Evolutionary conservation across 2,888 invertebrate species (phyloP).

Genomic region (Hermaeophaga mercurialis): DNA sequence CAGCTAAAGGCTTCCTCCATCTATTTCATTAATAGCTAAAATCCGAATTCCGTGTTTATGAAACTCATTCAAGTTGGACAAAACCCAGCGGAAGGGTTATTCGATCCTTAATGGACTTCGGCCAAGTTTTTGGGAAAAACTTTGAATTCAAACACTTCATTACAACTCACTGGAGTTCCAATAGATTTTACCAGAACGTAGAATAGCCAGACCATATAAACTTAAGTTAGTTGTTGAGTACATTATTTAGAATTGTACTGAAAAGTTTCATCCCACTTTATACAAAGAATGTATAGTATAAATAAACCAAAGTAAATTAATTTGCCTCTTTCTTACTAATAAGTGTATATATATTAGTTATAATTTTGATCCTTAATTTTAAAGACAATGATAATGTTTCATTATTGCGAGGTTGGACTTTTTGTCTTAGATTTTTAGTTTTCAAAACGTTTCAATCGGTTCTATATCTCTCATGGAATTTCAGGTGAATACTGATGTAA

Average conservation of each 20-base stretch:
- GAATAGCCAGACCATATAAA: neutral
- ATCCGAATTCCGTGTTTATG: slow-evolving; percentile 10
- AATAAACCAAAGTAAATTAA: too few species aligned
- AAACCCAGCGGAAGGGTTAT: slow-evolving; percentile 7
- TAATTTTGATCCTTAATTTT: too few species aligned
- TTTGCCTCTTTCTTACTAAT: too few species aligned
- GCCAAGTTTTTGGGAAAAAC: slow-evolving; percentile 8
- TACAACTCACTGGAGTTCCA: neutral
- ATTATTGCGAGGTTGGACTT: too few species aligned
- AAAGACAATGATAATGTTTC: too few species aligned
- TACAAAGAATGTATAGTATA: too few species aligned
- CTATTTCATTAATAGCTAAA: slow-evolving; percentile 6
- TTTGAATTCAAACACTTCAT: slow-evolving; percentile 7
- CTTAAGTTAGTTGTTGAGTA: neutral
- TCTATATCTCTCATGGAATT: too few species aligned
- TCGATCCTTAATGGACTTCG: slow-evolving; percentile 7
- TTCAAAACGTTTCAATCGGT: too few species aligned
- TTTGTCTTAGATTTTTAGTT: too few species aligned
- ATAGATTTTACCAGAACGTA: slow-evolving; percentile 5
- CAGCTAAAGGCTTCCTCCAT: slow-evolving; percentile 2
- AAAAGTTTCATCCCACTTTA: too few species aligned
- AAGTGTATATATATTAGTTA: too few species aligned
- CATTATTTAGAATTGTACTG: neutral
- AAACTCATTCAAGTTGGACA: slow-evolving; percentile 7
- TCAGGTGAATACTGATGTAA: too few species aligned